Conservation (phyloP, 2,888 invertebrate species). For the Temnothorax ravouxi region DNA sequence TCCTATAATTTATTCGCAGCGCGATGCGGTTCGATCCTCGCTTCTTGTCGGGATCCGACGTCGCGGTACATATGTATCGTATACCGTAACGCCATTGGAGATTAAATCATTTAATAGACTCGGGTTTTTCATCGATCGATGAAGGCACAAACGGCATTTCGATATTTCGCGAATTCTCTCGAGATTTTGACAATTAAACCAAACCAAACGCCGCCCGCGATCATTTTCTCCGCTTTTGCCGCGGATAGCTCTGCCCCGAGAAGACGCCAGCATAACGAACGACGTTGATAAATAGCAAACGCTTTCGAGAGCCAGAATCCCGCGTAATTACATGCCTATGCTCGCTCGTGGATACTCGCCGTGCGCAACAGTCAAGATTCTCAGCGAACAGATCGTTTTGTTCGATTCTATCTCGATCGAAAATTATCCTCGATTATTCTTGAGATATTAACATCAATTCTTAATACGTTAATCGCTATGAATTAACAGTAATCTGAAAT, state of each 20-base stretch:
- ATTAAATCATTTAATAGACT: conserved; percentile 33
- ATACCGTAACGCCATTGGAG: conserved; percentile 11
- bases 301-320: conserved; percentile 72
- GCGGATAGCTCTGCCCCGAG: conserved; percentile 57
- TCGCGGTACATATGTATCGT: not conserved
- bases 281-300: conserved; percentile 80
- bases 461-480: not conserved
- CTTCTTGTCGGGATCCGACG: conserved; percentile 16
- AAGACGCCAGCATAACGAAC: conserved; percentile 77
- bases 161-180: conserved; percentile 20
- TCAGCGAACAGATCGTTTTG: conserved; percentile 40
- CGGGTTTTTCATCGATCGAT: conserved; percentile 1
- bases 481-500: not conserved
- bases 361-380: conserved; percentile 43
- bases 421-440: conserved; percentile 22
- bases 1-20: conserved; percentile 50
- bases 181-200: conserved; percentile 60
- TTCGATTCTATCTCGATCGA: conserved; percentile 33
- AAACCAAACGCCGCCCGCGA: conserved; percentile 51
- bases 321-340: conserved; percentile 73
- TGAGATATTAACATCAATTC: conserved; percentile 2
- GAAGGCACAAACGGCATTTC: not conserved
- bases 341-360: conserved; percentile 64
- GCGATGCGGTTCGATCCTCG: conserved; percentile 27
- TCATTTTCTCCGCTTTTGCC: conserved; percentile 35